phyloP scores from a whole-genome alignment of 2,797 vertebrate genomes.

The Ctenosaura bakeri region DNA sequence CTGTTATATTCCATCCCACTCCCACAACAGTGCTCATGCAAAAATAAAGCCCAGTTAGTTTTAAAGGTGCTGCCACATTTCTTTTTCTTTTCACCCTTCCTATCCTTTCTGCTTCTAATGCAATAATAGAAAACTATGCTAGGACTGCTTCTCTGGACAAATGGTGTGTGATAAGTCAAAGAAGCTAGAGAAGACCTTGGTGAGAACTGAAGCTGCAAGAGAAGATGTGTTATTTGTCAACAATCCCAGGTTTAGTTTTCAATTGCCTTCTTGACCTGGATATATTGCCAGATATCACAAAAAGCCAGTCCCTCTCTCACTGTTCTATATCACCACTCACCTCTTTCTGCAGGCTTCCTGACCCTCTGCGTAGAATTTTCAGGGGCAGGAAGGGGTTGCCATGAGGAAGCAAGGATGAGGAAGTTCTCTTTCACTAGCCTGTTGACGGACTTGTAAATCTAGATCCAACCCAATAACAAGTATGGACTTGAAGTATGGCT shows the following conservation, averaged over 20 bases:
- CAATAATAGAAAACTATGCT: too few relatives aligned
- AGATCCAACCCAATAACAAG: too few relatives aligned
- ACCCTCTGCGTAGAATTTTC: background rate
- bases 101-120: too few relatives aligned
- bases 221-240: slow-evolving; percentile 22
- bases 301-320: background rate
- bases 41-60: too few relatives aligned
- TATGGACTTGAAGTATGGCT: too few relatives aligned
- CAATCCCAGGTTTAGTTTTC: slow-evolving; percentile 42
- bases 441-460: too few relatives aligned
- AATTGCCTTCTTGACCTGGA: slow-evolving; percentile 32
- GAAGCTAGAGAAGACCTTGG: slow-evolving; percentile 50
- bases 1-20: too few relatives aligned
- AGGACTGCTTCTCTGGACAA: slow-evolving; percentile 53
- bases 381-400: background rate
- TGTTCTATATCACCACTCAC: too few relatives aligned
- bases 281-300: slow-evolving; percentile 27
- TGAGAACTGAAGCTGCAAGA: slow-evolving; percentile 35
- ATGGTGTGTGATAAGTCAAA: slow-evolving; percentile 48
- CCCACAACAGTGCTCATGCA: too few relatives aligned
- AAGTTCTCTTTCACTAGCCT: background rate
- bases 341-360: too few relatives aligned
- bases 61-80: too few relatives aligned
- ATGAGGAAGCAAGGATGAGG: background rate
- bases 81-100: too few relatives aligned